Evolutionary conservation across 2,113 vertebrate genomes (phyloP).

Genomic region (Cromileptes altivelis): DNA sequence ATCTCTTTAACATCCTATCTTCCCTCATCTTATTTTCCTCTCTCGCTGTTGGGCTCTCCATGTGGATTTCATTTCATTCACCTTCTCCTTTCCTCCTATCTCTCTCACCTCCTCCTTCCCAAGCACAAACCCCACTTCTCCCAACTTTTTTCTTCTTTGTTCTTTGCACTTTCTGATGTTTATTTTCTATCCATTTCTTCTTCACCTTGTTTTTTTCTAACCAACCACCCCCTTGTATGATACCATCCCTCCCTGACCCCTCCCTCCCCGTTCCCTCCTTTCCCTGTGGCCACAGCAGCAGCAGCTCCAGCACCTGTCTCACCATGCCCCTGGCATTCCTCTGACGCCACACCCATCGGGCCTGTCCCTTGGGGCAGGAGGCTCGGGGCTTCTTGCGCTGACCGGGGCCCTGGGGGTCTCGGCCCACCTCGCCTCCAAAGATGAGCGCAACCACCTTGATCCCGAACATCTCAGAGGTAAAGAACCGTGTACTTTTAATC

Average conservation of each 20-base stretch:
- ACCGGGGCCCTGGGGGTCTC: conserved; percentile 89
- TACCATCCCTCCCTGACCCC: neutral
- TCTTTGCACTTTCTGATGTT: conserved; percentile 14
- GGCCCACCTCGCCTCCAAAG: conserved; percentile 88
- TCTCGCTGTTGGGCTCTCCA: conserved; percentile 6
- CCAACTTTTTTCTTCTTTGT: neutral
- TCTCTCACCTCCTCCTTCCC: neutral
- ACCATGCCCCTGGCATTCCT: conserved; percentile 88
- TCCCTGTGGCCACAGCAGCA: conserved; percentile 91
- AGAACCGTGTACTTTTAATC: neutral
- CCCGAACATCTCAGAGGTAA: conserved; percentile 89
- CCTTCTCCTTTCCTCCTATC: conserved; percentile 4
- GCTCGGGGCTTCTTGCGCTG: conserved; percentile 89
- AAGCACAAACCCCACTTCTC: neutral
- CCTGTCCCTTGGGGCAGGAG: conserved; percentile 83
- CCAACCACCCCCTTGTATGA: conserved; percentile 27
- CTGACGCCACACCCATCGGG: conserved; percentile 89
- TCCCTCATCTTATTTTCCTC: conserved; percentile 35
- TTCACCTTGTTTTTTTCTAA: conserved; percentile 48
- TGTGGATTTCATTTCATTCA: conserved; percentile 54
- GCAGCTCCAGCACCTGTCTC: conserved; percentile 96
- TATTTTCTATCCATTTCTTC: conserved; percentile 13
- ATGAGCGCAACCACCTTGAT: conserved; percentile 87
- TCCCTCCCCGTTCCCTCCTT: conserved; percentile 20
- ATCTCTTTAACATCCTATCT: conserved; percentile 52